A percentile compares a stretch with the other conserved stretches of the same genome.
phyloP scores from a whole-genome alignment of 2,888 invertebrate genomes.

The Drosophila robusta region DNA sequence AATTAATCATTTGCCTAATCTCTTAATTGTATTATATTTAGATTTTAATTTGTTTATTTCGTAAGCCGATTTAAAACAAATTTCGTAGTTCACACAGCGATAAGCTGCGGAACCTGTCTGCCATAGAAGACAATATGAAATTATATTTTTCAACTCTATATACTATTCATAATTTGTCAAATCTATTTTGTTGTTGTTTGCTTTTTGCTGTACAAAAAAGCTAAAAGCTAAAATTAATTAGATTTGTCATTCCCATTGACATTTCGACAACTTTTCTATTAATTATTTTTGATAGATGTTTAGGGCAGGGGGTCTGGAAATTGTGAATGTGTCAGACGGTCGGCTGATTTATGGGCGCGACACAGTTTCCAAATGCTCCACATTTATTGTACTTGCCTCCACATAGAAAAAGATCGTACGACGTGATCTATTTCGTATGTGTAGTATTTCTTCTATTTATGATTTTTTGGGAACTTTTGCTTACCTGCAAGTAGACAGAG shows the following conservation, averaged over 20 bases:
- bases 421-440: conserved; percentile 9
- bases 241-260: conserved; percentile 78
- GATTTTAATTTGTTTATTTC: conserved; percentile 76
- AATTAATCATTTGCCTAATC: conserved; percentile 76
- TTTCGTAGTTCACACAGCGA: conserved; percentile 72
- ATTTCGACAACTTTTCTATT: conserved; percentile 79
- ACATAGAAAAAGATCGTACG: conserved; percentile 9
- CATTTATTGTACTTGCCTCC: conserved; percentile 36
- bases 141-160: conserved; percentile 24
- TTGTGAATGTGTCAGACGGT: conserved; percentile 56
- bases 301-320: conserved; percentile 21
- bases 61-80: conserved; percentile 73
- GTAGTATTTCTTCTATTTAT: conserved; percentile 11
- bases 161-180: conserved; percentile 71
- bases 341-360: conserved; percentile 71
- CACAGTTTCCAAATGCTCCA: conserved; percentile 74
- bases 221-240: conserved; percentile 69
- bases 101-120: conserved; percentile 30
- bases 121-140: conserved; percentile 18
- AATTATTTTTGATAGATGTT: conserved; percentile 77
- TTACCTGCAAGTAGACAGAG: conserved; percentile 49
- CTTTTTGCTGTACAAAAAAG: conserved; percentile 12
- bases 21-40: conserved; percentile 73
- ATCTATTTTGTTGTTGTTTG: conserved; percentile 22
- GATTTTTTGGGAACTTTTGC: conserved; percentile 21